phyloP scores from a whole-genome alignment of 2,797 vertebrate genomes.

The Rhinatrema bivittatum region DNA sequence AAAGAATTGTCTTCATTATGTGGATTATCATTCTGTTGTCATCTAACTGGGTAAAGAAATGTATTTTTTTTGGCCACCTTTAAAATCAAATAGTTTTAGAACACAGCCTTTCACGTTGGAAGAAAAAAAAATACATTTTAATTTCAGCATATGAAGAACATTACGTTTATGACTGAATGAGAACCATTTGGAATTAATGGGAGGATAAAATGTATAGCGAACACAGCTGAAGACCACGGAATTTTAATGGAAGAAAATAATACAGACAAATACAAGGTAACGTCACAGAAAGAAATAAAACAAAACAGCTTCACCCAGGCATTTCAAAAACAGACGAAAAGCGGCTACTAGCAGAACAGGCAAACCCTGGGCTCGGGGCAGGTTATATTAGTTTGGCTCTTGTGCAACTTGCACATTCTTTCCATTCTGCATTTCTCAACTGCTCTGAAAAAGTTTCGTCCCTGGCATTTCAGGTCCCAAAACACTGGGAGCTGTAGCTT shows the following conservation, averaged over 20 bases:
- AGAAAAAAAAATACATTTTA: slow-evolving; percentile 27
- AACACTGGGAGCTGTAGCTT: no score
- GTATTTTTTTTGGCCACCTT: slow-evolving; percentile 28
- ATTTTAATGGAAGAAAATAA: not conserved
- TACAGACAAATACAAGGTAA: slow-evolving; percentile 10
- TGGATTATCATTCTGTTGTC: slow-evolving; percentile 21
- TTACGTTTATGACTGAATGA: slow-evolving; percentile 18
- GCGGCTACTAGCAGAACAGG: no score
- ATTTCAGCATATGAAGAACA: slow-evolving; percentile 25
- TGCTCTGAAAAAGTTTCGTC: no score
- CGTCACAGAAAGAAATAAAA: no score
- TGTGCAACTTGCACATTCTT: no score
- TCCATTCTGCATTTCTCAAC: no score
- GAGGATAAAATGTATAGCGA: slow-evolving; percentile 1
- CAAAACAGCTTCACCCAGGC: no score
- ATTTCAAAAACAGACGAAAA: no score
- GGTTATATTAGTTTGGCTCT: no score
- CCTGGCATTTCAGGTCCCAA: no score
- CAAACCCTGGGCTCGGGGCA: no score
- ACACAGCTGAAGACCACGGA: slow-evolving; percentile 11
- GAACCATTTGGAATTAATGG: slow-evolving; percentile 25
- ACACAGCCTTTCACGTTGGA: slow-evolving; percentile 26
- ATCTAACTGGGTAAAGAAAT: slow-evolving; percentile 20
- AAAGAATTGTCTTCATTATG: slow-evolving; percentile 23
- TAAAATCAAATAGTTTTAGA: slow-evolving; percentile 30